Base-by-base conservation (phyloP, 2,888 invertebrate species). In the Dascillus cervinus region DNA sequence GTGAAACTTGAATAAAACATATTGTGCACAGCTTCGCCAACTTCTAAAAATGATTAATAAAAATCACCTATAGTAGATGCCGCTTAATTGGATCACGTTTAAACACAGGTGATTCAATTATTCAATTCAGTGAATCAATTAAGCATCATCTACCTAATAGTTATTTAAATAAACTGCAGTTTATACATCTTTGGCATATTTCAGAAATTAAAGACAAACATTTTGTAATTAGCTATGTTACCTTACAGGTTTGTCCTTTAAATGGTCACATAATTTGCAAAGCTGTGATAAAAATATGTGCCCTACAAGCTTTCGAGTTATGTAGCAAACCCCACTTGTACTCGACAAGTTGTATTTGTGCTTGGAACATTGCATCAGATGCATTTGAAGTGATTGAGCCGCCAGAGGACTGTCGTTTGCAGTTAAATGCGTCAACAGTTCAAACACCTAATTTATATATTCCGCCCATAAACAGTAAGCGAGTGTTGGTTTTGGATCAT, bases 221-320 rank as follows among this genome's bases (percentile, higher is more conserved):
- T n/a, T n/a, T n/a, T n/a, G n/a, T n/a, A n/a, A n/a, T n/a, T n/a
- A n/a, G n/a, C n/a, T n/a, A 17, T 17, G 4, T 17, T 17, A 4
- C 17, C 38, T 55, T 56, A 9, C 29, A 66, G 66, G 53, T 66
- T 39, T 66, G 66, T 50, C 65, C 66, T 23, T 40, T 65, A 31
- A 60, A 59, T 46, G 66, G 66, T 20, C 57, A 62, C 44, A 62
- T 66, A 33, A 49, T 64, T 22, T 64, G 65, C 43, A 60, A 62
- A 42, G 64, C 63, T 45, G 59, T 59, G 49, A 64, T 66, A 45
- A 64, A 61, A 53, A 61, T 66, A 34, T 62, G 61, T 44, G 65
- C 64, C 13, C 39, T 58, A 30, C 49, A 52, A 34, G 43, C 47
- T 29, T 37, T 41, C 17, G 52, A 50, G 24, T 28, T 29, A 11